Conservation (phyloP, 2,888 invertebrate species). For the Lasioglossum marginatum region DNA sequence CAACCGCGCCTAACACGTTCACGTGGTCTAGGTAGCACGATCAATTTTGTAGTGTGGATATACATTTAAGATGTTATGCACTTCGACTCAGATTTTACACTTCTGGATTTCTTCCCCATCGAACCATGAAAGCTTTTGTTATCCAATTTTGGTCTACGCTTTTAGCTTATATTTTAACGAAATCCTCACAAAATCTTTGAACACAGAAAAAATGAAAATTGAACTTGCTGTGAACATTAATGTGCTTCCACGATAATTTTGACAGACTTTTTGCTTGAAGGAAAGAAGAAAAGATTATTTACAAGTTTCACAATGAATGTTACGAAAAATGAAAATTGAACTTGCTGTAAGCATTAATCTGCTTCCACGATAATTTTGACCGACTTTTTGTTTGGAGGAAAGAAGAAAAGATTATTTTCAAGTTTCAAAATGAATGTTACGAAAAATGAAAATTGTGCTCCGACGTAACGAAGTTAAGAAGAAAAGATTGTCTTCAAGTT, state of each 20-base stretch:
- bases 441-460: no score
- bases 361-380: no score
- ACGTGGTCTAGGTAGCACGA: conserved; percentile 40
- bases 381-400: no score
- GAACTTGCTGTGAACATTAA: background rate
- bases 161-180: background rate
- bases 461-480: background rate
- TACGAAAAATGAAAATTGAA: background rate
- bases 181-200: background rate
- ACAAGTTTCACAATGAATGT: no score
- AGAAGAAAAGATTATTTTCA: no score
- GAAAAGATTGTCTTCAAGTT: no score
- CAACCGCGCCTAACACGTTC: conserved; percentile 51
- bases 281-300: no score
- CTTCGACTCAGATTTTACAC: background rate
- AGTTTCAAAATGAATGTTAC: no score
- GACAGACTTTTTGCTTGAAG: no score
- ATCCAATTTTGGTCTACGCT: background rate
- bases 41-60: conserved; percentile 45
- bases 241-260: background rate
- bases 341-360: background rate
- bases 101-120: background rate
- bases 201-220: background rate
- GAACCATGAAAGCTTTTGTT: background rate
- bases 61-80: background rate